Conservation (phyloP, 1,140 invertebrate genomes). For the Bombus confusus region DNA sequence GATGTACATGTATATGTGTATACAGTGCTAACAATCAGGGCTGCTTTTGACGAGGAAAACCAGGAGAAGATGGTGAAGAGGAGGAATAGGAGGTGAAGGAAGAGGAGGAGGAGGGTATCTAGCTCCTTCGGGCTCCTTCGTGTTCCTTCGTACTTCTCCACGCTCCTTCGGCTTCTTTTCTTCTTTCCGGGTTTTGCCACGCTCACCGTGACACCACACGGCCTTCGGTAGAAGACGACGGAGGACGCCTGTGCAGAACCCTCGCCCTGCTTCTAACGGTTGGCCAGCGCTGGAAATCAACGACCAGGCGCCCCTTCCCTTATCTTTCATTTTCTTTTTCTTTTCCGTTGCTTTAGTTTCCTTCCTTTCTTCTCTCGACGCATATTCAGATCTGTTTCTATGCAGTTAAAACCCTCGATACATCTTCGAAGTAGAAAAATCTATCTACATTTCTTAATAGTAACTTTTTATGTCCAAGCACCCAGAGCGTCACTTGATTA, state of each 20-base stretch:
- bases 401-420: neutral
- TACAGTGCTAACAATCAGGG: constrained; percentile 23
- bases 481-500: too few species aligned
- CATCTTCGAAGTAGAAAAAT: neutral
- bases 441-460: neutral
- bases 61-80: neutral
- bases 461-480: neutral
- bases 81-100: neutral
- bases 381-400: neutral
- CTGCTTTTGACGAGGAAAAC: constrained; percentile 46
- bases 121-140: constrained; percentile 59
- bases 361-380: neutral
- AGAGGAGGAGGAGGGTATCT: constrained; percentile 9
- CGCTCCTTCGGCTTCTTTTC: constrained; percentile 64
- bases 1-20: neutral
- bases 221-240: constrained; percentile 63
- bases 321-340: neutral
- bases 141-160: constrained; percentile 59
- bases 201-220: constrained; percentile 57
- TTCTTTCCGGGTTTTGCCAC: constrained; percentile 57
- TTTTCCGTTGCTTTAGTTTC: neutral
- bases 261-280: constrained; percentile 58
- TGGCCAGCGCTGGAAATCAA: constrained; percentile 62
- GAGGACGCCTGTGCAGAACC: constrained; percentile 62
- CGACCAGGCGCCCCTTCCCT: constrained; percentile 38